Evolutionary conservation across 2,888 invertebrate genomes (phyloP), one percentile per base, ranked within the genome.

Genomic region (Rhopalosiphum nymphaeae): DNA sequence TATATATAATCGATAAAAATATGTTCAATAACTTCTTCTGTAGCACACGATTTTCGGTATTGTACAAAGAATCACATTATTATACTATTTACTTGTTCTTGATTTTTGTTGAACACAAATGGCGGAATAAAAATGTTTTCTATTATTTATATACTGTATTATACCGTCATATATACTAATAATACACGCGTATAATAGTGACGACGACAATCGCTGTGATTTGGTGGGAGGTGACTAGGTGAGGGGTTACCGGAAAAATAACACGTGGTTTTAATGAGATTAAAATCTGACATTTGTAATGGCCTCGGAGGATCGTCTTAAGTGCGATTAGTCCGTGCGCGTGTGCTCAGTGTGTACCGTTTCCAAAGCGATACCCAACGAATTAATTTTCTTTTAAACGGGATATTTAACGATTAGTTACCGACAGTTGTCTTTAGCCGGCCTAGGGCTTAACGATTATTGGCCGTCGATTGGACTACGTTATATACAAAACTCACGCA

Each of bases 271-370:
- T 67, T 89, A 93, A 93, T 56, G 93, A 93, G 89, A 93, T 93
- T 89, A 56, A 93, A 89, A 93, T 93, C 89, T 84, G 93, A 93
- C 93, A 84, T 92, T 88, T 87, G 92, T 91, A 46, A 49, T 42
- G 57, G 16, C 44, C 29, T 88, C 89, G 13, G 53, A 16, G 61
- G 56, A 86, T 57, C 56, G 91, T 91, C 84, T 91, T 91, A 91
- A 87, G 87, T 88, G 87, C 87, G 92, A 92, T 92, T 92, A 92
- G 91, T 44, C 91, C 21, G 67, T 36, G 36, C 29, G 67, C 78
- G 61, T 88, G 67, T 36, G 53, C 36, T 44, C 56, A 26, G 25
- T 25, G 36, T 78, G n/a, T 87, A 57, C 92, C n/a, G 44, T 91
- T 57, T 42, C 87, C 44, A 89, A 89, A 89, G 78, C 42, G 67